A percentile compares a stretch with the other conserved stretches of the same genome.
These are phyloP conservation scores for Aproaerema taeniolella DNA, from an alignment of 2,888 invertebrate species.

Conservation along the genomic window DNA sequence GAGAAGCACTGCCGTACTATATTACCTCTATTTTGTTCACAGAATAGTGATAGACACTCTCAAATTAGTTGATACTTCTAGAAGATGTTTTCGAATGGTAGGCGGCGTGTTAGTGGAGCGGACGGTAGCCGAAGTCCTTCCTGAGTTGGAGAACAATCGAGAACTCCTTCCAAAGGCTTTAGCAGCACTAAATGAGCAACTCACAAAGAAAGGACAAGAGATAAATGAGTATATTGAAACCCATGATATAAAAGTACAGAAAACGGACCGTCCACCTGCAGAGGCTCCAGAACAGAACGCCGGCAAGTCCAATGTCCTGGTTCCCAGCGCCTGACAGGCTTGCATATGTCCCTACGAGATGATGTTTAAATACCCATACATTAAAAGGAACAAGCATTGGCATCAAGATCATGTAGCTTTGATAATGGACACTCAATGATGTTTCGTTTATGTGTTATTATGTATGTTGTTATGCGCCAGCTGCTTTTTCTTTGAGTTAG, in stretches of 20 bases:
- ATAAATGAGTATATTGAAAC: constrained; percentile 95
- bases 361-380: no score
- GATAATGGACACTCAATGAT: no score
- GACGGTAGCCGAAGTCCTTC: constrained; percentile 93
- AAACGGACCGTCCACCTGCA: constrained; percentile 38
- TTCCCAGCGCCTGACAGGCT: constrained; percentile 53
- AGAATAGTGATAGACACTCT: constrained; percentile 97
- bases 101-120: constrained; percentile 96
- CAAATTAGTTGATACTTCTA: constrained; percentile 87
- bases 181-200: constrained; percentile 86
- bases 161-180: constrained; percentile 89
- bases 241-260: constrained; percentile 90
- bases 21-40: constrained; percentile 33
- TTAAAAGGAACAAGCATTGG: no score
- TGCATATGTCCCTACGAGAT: no score
- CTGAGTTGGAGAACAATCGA: constrained; percentile 87
- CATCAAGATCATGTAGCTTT: no score
- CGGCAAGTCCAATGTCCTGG: constrained; percentile 75
- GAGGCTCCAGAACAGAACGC: constrained; percentile 34
- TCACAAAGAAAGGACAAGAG: constrained; percentile 91
- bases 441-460: no score
- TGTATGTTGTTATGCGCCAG: no score
- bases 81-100: constrained; percentile 95
- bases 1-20: background rate
- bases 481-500: no score